Evolutionary conservation across 2,113 vertebrate species (phyloP).

Genomic region (Varanus salvator): DNA sequence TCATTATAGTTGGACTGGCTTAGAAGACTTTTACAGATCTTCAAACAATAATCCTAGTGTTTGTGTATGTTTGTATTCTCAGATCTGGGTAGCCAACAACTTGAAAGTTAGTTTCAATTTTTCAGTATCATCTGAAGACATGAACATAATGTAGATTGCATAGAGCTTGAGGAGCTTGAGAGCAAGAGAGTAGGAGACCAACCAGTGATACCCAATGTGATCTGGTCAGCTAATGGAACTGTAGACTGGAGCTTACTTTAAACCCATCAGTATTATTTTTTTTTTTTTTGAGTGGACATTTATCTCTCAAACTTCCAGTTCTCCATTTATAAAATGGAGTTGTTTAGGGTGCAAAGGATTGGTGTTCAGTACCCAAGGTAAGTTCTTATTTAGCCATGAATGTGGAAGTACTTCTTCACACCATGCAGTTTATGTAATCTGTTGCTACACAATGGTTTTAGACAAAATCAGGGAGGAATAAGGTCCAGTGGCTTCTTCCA

Average conservation of each 20-base stretch:
- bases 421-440: not conserved
- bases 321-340: not conserved
- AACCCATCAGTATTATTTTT: not conserved
- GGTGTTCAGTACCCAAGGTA: not conserved
- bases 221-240: not conserved
- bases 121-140: not conserved
- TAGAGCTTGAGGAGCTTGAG: not conserved
- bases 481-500: not conserved
- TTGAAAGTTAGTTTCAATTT: not conserved
- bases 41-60: not conserved
- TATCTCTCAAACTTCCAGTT: not conserved
- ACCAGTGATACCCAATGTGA: not conserved
- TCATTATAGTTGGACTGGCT: not conserved
- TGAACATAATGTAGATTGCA: too few species aligned
- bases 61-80: not conserved
- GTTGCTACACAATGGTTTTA: not conserved
- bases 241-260: not conserved
- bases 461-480: not conserved
- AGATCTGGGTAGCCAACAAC: not conserved
- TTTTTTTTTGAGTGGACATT: not conserved
- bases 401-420: not conserved
- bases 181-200: too few species aligned
- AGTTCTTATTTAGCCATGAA: not conserved
- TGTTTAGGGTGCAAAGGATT: not conserved
- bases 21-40: not conserved